Evolutionary conservation across 2,888 invertebrate genomes (phyloP).

Genomic region (Ophion costatus): DNA sequence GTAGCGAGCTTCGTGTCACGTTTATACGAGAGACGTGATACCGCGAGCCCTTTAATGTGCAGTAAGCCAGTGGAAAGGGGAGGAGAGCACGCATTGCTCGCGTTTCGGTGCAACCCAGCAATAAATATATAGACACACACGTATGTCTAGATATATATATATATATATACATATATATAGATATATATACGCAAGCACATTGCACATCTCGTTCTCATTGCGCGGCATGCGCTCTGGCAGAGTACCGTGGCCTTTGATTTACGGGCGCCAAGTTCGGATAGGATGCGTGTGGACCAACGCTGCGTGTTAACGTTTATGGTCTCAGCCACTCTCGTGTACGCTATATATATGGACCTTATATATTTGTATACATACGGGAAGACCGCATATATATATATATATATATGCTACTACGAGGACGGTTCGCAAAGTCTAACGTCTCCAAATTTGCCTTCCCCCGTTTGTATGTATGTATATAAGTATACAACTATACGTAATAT

Average conservation of each 20-base stretch:
- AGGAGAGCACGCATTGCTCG: constrained; percentile 12
- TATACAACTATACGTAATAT: constrained; percentile 37
- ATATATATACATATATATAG: neutral
- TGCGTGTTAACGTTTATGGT: constrained; percentile 69
- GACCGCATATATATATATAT: neutral
- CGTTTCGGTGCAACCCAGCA: constrained; percentile 22
- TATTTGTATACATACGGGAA: neutral
- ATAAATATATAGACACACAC: neutral
- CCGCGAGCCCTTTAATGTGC: constrained; percentile 68
- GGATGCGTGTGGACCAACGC: constrained; percentile 59
- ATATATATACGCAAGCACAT: constrained; percentile 23
- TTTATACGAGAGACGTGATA: constrained; percentile 65
- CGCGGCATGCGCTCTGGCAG: constrained; percentile 31
- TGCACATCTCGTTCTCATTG: constrained; percentile 32
- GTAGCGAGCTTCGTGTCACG: constrained; percentile 61
- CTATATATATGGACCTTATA: constrained; percentile 16
- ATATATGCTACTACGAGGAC: neutral
- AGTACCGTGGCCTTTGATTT: constrained; percentile 64
- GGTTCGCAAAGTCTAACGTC: neutral
- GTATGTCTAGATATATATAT: neutral
- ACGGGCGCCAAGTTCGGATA: constrained; percentile 53
- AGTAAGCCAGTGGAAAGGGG: constrained; percentile 64
- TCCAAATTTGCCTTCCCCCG: neutral
- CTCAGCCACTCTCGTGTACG: constrained; percentile 49
- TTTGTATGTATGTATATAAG: neutral